phyloP scores from a whole-genome alignment of 2,113 vertebrate genomes.

The Manacus vitellinus region DNA sequence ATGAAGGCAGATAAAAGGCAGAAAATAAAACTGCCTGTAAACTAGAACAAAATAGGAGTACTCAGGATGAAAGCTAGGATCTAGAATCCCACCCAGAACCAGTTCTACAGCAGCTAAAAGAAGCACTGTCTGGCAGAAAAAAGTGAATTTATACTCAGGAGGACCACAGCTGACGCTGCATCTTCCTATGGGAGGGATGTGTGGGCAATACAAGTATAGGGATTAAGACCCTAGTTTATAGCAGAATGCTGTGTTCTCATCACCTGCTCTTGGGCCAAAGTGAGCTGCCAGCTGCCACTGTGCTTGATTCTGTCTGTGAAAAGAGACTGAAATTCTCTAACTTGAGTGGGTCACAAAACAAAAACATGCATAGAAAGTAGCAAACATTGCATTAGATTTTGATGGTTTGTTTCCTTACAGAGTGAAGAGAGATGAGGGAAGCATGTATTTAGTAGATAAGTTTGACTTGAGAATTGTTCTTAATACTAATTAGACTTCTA shows the following conservation, averaged over 20 bases:
- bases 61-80: background rate
- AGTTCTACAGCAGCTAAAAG: background rate
- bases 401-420: background rate
- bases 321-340: background rate
- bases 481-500: background rate
- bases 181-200: rapidly evolving
- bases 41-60: background rate
- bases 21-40: background rate
- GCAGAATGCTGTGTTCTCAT: background rate
- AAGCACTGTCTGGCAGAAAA: background rate
- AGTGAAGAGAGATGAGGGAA: background rate
- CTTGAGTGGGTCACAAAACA: background rate
- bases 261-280: background rate
- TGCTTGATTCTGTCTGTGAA: background rate
- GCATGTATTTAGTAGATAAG: background rate
- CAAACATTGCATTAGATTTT: background rate
- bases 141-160: background rate
- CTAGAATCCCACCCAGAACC: background rate
- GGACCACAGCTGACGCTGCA: background rate
- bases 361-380: background rate
- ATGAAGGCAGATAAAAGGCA: background rate
- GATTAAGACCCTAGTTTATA: background rate
- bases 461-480: background rate
- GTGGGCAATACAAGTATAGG: background rate
- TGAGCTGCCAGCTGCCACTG: background rate